These are phyloP conservation scores for Brachylomia viminalis DNA, from an alignment of 2,888 invertebrate genomes.

Conservation along the genomic window DNA sequence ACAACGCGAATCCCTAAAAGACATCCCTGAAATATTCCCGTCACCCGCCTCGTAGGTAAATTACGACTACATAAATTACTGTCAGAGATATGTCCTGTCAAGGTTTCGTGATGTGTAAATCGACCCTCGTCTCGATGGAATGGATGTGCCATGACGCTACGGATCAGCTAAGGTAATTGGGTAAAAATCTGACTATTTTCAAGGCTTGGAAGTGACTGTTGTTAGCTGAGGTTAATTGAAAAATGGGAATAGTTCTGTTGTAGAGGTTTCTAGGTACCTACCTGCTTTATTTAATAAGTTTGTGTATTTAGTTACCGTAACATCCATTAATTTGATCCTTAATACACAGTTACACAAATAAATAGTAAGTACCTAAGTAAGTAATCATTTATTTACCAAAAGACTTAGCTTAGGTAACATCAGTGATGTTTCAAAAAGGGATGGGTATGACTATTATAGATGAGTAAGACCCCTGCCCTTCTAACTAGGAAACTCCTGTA, in stretches of 20 bases:
- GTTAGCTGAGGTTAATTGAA: not conserved
- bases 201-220: not conserved
- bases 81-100: constrained; percentile 43
- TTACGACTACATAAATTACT: constrained; percentile 60
- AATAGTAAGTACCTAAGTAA: too few relatives aligned
- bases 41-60: constrained; percentile 48
- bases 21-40: constrained; percentile 39
- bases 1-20: constrained; percentile 33
- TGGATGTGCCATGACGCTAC: constrained; percentile 19
- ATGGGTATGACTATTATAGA: too few relatives aligned
- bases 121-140: constrained; percentile 49
- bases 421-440: too few relatives aligned
- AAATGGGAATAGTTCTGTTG: not conserved
- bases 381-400: too few relatives aligned
- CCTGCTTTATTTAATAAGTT: not conserved
- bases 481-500: too few relatives aligned
- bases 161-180: constrained; percentile 38
- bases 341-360: too few relatives aligned
- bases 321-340: too few relatives aligned
- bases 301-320: not conserved
- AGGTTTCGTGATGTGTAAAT: constrained; percentile 56
- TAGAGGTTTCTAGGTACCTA: not conserved
- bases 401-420: too few relatives aligned
- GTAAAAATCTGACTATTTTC: constrained; percentile 3
- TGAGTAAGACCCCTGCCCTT: too few relatives aligned